Conservation (phyloP, 2,888 invertebrate species). For the Philereme transversata region DNA sequence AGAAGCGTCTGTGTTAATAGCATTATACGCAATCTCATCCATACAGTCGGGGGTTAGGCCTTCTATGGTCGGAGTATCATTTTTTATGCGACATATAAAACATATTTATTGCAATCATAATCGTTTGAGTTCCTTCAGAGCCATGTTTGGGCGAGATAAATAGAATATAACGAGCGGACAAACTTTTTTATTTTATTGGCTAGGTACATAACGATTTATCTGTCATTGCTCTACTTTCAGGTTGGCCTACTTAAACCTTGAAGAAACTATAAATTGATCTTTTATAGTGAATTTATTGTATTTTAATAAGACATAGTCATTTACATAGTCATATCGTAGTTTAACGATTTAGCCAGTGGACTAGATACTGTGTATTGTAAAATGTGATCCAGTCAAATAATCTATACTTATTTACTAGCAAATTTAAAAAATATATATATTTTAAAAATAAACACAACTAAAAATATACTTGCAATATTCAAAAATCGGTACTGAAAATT, state of each 20-base stretch:
- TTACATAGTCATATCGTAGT: too few relatives aligned
- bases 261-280: neutral
- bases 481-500: slow-evolving; percentile 1
- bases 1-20: slow-evolving; percentile 85
- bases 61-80: slow-evolving; percentile 76
- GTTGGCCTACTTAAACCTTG: slow-evolving; percentile 4
- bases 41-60: slow-evolving; percentile 81
- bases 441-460: neutral
- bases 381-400: too few relatives aligned
- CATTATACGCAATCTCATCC: slow-evolving; percentile 84
- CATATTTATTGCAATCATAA: slow-evolving; percentile 83
- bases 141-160: slow-evolving; percentile 73
- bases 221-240: slow-evolving; percentile 19
- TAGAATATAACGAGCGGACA: slow-evolving; percentile 61
- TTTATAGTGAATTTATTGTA: too few relatives aligned
- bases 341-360: too few relatives aligned
- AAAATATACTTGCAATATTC: neutral
- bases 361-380: too few relatives aligned
- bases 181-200: slow-evolving; percentile 49
- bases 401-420: too few relatives aligned
- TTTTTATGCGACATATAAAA: slow-evolving; percentile 84
- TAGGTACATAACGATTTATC: slow-evolving; percentile 31
- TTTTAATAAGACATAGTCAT: too few relatives aligned
- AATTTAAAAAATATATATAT: neutral
- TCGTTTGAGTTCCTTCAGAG: slow-evolving; percentile 75